Evolutionary conservation across 2,888 invertebrate genomes (phyloP), one percentile per base, ranked within the genome.

Genomic region (Drosophila dives): DNA sequence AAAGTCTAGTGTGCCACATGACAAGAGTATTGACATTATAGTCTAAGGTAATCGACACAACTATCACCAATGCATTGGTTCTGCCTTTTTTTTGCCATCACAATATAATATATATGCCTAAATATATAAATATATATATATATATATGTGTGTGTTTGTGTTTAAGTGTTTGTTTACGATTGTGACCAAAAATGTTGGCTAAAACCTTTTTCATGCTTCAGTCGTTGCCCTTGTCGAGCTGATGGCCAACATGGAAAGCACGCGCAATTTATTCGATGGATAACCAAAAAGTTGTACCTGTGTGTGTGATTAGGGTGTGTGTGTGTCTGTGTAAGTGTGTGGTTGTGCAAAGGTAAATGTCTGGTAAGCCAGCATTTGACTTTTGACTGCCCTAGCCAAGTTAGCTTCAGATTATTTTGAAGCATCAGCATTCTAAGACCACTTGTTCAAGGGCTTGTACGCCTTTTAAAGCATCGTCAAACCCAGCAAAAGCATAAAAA

Each of bases 11-110:
- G 50, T 62, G 67, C 56, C 68, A 51, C 56, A 56, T 86, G 86
- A 86, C 89, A 90, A 77, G 89, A 89, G 83, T 80, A 88, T 86
- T 85, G 88, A 79, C 88, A 89, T 85, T 89, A 75, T 82, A 67
- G 77, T 67, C 78, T 66, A 65, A 53, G 65, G 61, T 77, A 69
- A 83, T 62, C 80, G 79, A 75, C 59, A 56, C 65, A 77, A 55
- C 72, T 84, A 72, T 63, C 81, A 64, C 61, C 40, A 66, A 64
- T 81, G 81, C 78, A 81, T 74, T 80, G 65, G 38, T 66, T 72
- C 72, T 64, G 29, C 60, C 56, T 62, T 64, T 60, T 17, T 11
- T 56, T 61, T 23, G 40, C 29, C 36, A 60, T 64, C 64, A 54
- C 40, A 54, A 38, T n/a, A 26, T n/a, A 7, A n/a, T n/a, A n/a